phyloP scores from a whole-genome alignment of 2,888 invertebrate genomes.

The Holacanthella duospinosa region DNA sequence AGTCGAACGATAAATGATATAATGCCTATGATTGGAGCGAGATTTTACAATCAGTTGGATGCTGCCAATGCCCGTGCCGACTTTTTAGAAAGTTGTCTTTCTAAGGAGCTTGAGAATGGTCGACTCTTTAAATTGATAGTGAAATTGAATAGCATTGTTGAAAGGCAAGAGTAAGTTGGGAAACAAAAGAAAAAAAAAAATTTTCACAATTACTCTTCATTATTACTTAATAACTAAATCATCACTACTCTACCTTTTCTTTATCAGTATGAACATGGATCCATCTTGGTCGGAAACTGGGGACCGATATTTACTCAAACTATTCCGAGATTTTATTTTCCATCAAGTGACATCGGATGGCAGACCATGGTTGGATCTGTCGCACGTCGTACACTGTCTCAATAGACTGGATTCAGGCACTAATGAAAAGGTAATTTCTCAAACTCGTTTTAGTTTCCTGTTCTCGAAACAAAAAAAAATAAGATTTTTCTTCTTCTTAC shows the following conservation, averaged over 20 bases:
- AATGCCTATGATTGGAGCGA: constrained; percentile 98
- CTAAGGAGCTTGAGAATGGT: constrained; percentile 90
- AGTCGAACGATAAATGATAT: constrained; percentile 78
- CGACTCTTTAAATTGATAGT: constrained; percentile 78
- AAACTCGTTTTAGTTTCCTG: neutral
- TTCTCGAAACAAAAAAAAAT: neutral
- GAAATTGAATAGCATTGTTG: constrained; percentile 88
- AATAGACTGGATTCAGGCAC: constrained; percentile 83
- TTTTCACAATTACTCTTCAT: neutral
- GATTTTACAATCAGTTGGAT: constrained; percentile 93
- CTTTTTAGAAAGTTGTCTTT: constrained; percentile 76
- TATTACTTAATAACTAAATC: neutral
- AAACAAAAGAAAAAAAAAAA: too few species aligned
- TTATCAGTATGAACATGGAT: constrained; percentile 71
- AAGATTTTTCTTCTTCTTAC: constrained; percentile 14
- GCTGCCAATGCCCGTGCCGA: constrained; percentile 77
- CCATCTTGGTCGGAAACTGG: constrained; percentile 95
- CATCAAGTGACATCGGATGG: constrained; percentile 74
- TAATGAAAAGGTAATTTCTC: constrained; percentile 55
- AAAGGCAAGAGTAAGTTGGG: constrained; percentile 76
- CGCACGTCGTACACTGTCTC: constrained; percentile 83
- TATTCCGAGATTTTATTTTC: constrained; percentile 95
- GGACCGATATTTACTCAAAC: constrained; percentile 92
- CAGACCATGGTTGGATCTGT: constrained; percentile 90
- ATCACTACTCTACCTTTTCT: neutral